phyloP scores from a whole-genome alignment of 2,113 vertebrate species.

The Acinonyx jubatus region DNA sequence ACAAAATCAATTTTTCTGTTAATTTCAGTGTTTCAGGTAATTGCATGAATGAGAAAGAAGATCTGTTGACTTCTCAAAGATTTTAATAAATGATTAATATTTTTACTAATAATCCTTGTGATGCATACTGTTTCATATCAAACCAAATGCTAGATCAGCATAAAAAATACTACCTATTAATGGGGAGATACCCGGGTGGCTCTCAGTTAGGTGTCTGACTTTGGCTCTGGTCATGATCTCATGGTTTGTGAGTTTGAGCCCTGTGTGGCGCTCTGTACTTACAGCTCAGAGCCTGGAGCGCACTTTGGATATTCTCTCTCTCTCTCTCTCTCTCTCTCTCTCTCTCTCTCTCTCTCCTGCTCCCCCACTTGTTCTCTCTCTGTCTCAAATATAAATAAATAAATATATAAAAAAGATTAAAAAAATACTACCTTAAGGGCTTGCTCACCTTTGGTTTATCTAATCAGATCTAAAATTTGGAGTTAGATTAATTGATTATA shows the following conservation, averaged over 20 bases:
- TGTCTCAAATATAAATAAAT: too few relatives aligned
- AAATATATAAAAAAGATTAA: too few relatives aligned
- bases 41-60: background rate
- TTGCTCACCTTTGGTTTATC: background rate
- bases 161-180: background rate
- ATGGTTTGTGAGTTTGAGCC: too few relatives aligned
- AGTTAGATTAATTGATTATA: background rate
- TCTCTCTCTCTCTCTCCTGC: too few relatives aligned
- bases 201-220: too few relatives aligned
- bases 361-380: too few relatives aligned
- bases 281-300: too few relatives aligned
- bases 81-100: background rate
- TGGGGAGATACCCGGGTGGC: too few relatives aligned
- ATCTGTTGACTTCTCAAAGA: background rate
- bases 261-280: too few relatives aligned
- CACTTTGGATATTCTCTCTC: too few relatives aligned
- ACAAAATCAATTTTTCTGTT: background rate
- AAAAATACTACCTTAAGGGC: background rate
- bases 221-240: too few relatives aligned
- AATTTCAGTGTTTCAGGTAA: background rate
- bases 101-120: background rate
- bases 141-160: background rate
- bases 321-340: too few relatives aligned
- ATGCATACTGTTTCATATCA: background rate
- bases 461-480: conserved; percentile 4